Conservation (phyloP, 1,140 invertebrate genomes). For the Streblospio benedicti region DNA sequence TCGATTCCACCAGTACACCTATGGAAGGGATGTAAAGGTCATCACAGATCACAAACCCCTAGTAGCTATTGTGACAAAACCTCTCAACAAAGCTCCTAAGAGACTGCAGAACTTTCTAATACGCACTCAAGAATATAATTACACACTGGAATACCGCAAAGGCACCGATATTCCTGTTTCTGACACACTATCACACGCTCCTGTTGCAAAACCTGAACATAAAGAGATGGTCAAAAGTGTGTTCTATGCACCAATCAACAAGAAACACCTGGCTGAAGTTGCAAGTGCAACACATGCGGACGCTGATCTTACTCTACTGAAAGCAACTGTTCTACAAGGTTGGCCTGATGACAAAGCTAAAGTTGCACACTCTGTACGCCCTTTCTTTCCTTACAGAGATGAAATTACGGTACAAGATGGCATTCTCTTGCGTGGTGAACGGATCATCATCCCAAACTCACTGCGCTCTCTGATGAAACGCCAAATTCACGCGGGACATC, state of each 20-base stretch:
- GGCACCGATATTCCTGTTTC: conserved; percentile 16
- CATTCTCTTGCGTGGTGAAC: neutral
- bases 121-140: conserved; percentile 1
- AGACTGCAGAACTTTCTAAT: conserved; percentile 7
- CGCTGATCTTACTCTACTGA: conserved; percentile 34
- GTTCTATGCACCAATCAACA: conserved; percentile 20
- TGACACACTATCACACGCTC: neutral
- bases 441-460: neutral
- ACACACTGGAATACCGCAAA: conserved; percentile 1
- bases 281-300: conserved; percentile 24
- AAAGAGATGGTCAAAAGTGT: neutral
- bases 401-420: conserved; percentile 28
- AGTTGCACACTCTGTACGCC: conserved; percentile 42
- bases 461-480: neutral
- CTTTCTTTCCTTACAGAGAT: conserved; percentile 42
- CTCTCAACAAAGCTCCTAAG: conserved; percentile 8
- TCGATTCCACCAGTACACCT: conserved; percentile 51
- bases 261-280: conserved; percentile 23
- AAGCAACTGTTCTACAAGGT: conserved; percentile 45
- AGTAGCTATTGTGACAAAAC: conserved; percentile 21
- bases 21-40: conserved; percentile 33
- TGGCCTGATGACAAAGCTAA: conserved; percentile 43
- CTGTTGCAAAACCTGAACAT: neutral
- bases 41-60: conserved; percentile 44
- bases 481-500: neutral